phyloP scores from a whole-genome alignment of 53 echinoderm and acorn worm genomes.

The Henricia sp. region DNA sequence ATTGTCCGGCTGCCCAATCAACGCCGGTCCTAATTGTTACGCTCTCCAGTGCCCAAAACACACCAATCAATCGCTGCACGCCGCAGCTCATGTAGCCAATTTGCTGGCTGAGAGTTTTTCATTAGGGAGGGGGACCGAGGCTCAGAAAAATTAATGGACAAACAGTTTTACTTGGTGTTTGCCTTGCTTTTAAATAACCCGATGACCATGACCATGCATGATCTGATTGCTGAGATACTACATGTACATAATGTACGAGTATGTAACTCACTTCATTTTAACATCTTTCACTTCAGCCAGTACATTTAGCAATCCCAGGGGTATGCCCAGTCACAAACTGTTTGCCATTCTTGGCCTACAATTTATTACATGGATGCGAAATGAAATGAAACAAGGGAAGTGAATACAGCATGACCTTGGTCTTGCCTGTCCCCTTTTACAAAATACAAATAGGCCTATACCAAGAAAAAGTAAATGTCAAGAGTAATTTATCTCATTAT shows the following conservation, averaged over 20 bases:
- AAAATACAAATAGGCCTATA: too few relatives aligned
- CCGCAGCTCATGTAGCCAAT: slow-evolving; percentile 49
- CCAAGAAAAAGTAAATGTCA: too few relatives aligned
- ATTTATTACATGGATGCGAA: too few relatives aligned
- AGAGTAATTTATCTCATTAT: too few relatives aligned
- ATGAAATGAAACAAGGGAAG: too few relatives aligned
- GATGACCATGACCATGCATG: slow-evolving; percentile 49
- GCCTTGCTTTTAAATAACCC: slow-evolving; percentile 20
- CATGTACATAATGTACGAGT: background rate
- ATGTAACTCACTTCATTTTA: background rate
- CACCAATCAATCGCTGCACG: slow-evolving; percentile 52
- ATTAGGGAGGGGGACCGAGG: slow-evolving; percentile 2
- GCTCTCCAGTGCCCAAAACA: slow-evolving; percentile 56
- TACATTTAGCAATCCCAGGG: too few relatives aligned
- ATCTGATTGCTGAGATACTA: slow-evolving; percentile 9
- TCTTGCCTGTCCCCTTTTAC: too few relatives aligned
- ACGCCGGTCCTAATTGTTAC: slow-evolving; percentile 48
- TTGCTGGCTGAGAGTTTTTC: slow-evolving; percentile 18
- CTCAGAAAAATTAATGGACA: too few relatives aligned
- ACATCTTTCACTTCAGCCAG: too few relatives aligned
- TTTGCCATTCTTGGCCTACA: too few relatives aligned
- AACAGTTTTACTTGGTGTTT: slow-evolving; percentile 24
- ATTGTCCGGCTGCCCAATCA: slow-evolving; percentile 49
- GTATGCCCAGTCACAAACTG: too few relatives aligned
- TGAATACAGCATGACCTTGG: too few relatives aligned